These are phyloP conservation scores for Catagonus wagneri DNA, from an alignment of 2,113 vertebrate species.

Conservation along the genomic window DNA sequence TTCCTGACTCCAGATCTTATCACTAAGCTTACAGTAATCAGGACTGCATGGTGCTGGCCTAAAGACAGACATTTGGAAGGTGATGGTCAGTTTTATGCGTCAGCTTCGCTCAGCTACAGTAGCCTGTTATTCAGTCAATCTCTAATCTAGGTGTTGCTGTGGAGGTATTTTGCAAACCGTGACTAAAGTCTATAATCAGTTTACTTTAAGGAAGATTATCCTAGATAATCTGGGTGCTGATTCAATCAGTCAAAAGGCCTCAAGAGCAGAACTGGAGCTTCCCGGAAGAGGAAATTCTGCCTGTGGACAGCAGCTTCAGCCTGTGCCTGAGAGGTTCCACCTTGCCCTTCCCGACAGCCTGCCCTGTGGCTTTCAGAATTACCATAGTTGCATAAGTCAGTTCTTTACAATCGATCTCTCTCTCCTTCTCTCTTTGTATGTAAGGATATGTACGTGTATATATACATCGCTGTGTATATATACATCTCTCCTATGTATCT, in stretches of 20 bases:
- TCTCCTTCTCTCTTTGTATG: not conserved
- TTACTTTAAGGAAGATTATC: slow-evolving; percentile 53
- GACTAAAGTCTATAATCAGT: slow-evolving; percentile 4
- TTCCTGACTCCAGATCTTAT: not conserved
- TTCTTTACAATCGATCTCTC: not conserved
- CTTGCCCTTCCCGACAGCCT: not conserved
- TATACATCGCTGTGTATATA: not conserved
- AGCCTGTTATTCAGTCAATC: not conserved
- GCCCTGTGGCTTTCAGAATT: not conserved
- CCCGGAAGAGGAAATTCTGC: not conserved
- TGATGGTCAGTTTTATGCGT: not conserved
- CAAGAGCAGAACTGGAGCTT: not conserved
- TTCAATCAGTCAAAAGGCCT: not conserved
- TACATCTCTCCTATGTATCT: not conserved
- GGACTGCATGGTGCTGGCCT: not conserved
- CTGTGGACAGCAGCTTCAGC: not conserved
- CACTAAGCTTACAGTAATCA: not conserved
- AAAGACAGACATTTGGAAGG: not conserved
- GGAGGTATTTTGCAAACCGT: slow-evolving; percentile 35
- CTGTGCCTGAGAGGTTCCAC: not conserved
- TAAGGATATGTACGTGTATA: not conserved
- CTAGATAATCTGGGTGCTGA: slow-evolving; percentile 18
- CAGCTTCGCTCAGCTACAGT: not conserved
- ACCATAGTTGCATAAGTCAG: not conserved
- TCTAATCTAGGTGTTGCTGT: not conserved